Conservation (phyloP, 2,797 vertebrate species). For the Macropus fuliginosus region DNA sequence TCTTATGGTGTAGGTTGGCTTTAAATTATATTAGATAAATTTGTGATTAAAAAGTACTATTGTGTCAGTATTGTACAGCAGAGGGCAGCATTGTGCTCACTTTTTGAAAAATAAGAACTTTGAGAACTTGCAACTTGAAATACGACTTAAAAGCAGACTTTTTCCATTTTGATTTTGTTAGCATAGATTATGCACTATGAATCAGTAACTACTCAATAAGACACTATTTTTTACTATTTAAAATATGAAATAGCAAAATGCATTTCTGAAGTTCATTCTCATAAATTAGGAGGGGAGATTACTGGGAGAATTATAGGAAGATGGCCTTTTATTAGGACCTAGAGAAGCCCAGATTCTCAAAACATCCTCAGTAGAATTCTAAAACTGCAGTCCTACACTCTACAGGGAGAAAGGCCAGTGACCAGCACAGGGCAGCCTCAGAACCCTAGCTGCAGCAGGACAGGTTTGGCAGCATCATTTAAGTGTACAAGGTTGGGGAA, state of each 20-base stretch:
- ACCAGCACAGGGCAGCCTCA: background rate
- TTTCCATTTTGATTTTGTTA: background rate
- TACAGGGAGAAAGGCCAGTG: background rate
- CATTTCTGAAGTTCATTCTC: background rate
- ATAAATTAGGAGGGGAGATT: background rate
- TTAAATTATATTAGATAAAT: background rate
- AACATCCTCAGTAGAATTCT: background rate
- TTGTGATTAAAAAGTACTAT: background rate
- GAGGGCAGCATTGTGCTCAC: background rate
- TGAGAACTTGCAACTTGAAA: background rate
- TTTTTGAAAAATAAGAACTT: background rate
- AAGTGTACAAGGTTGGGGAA: background rate
- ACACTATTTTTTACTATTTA: background rate
- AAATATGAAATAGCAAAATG: background rate
- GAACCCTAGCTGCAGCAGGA: background rate
- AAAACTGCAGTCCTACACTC: background rate
- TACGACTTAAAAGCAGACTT: background rate
- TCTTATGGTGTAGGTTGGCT: background rate
- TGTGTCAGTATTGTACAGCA: background rate
- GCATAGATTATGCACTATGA: background rate
- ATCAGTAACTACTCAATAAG: background rate
- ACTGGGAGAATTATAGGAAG: background rate
- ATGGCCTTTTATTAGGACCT: background rate
- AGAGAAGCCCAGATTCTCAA: background rate
- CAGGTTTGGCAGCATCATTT: background rate